Evolutionary conservation across 2,797 vertebrate genomes (phyloP), one percentile per base, ranked within the genome.

Genomic region (Erpetoichthys calabaricus): DNA sequence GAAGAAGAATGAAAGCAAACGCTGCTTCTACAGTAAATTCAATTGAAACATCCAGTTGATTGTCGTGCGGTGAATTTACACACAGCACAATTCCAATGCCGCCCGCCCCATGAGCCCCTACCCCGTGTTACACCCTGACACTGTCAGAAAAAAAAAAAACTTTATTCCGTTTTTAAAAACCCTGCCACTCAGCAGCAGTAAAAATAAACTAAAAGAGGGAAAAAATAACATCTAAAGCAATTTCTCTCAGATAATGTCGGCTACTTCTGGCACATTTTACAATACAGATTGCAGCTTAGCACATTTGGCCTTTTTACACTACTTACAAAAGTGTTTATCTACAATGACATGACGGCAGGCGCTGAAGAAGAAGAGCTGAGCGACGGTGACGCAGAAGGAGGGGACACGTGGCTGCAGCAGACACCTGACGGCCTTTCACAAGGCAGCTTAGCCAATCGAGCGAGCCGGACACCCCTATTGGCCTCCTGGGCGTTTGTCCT

Each of bases 131-230:
- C 71, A 65, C 25, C 25, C 25, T 75, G 70, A 75, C 68, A 70
- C 70, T 76, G 75, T 67, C 68, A 60, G 64, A 60, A 62, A 64
- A 64, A 75, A 74, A 69, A 70, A 66, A 74, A 68, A 62, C 63
- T 25, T 25, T 25, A 25, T 25, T 25, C 25, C 83, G 79, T 82
- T 77, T 70, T 82, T 77, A 82, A 73, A 80, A 77, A 67, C 73
- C 54, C 63, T 73, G 82, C 85, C 83, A 77, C 85, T 74, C 66
- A 67, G 81, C 83, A 87, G 85, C 84, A 75, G 75, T 63, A 64
- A 70, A 72, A 72, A 74, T 73, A 65, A 78, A 73, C 70, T 65
- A 68, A 67, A 70, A 59, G 62, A 66, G 60, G 54, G 65, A 68
- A 67, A 68, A 57, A 67, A 56, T 66, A 75, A 69, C 67, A 74